Evolutionary conservation across 2,797 vertebrate species (phyloP).

Genomic region (Centroberyx gerrardi): DNA sequence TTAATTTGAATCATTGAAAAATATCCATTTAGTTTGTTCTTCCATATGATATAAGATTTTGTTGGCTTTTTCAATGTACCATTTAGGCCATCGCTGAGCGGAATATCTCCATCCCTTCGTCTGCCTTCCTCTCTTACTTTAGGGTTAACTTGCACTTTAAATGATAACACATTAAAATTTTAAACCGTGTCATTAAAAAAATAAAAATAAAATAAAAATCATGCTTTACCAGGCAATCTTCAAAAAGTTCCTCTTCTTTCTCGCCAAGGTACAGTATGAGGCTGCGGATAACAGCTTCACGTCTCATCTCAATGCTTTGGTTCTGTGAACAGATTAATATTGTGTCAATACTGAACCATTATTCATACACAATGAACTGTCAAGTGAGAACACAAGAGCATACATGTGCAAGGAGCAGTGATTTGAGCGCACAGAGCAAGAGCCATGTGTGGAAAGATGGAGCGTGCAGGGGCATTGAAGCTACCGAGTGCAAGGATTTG

Average conservation of each 20-base stretch:
- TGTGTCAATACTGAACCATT: conserved; percentile 35
- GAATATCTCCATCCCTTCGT: conserved; percentile 8
- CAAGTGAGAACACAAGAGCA: too few relatives aligned
- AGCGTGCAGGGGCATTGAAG: too few relatives aligned
- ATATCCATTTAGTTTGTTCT: too few relatives aligned
- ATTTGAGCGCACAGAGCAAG: too few relatives aligned
- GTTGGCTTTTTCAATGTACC: conserved; percentile 9
- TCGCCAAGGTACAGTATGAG: conserved; percentile 37
- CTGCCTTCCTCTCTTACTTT: conserved; percentile 17
- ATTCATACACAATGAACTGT: conserved; percentile 5
- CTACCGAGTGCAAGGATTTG: too few relatives aligned
- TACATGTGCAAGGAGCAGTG: too few relatives aligned
- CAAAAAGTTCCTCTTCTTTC: conserved; percentile 45
- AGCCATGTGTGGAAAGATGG: too few relatives aligned
- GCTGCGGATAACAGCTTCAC: conserved; percentile 33
- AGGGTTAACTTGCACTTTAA: conserved; percentile 20
- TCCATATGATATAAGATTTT: background rate
- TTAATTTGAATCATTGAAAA: too few relatives aligned
- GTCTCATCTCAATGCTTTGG: conserved; percentile 43
- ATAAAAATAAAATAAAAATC: conserved; percentile 18
- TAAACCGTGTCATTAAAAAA: too few relatives aligned
- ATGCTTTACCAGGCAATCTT: conserved; percentile 48
- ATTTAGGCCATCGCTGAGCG: conserved; percentile 18
- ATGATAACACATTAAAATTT: conserved; percentile 18
- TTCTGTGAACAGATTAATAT: conserved; percentile 45